phyloP scores from a whole-genome alignment of 2,113 vertebrate species.

The Lophura nycthemera region DNA sequence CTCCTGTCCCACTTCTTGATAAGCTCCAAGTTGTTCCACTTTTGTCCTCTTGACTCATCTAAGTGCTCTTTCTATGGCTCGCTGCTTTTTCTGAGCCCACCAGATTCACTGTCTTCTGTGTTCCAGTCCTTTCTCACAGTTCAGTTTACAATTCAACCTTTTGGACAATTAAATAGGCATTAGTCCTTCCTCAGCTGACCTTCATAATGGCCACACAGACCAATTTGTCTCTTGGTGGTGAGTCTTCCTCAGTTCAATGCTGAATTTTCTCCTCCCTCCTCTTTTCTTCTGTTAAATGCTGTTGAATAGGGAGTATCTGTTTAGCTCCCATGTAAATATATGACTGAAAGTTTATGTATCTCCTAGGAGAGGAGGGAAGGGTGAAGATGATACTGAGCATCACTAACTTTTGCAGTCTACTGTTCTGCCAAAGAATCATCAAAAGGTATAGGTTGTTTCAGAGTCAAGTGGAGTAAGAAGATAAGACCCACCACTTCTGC shows the following conservation, averaged over 20 bases:
- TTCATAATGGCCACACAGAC: neutral
- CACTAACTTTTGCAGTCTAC: neutral
- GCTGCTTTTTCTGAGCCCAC: neutral
- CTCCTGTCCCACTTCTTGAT: neutral
- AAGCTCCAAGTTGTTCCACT: neutral
- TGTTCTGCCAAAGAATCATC: neutral
- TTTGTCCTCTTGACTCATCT: neutral
- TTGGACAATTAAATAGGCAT: neutral
- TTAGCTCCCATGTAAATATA: neutral
- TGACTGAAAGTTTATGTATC: neutral
- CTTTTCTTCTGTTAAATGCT: neutral
- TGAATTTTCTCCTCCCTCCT: neutral
- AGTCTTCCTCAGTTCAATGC: neutral
- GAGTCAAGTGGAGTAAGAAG: neutral
- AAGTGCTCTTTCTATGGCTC: neutral
- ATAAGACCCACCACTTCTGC: neutral
- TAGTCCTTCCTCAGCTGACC: neutral
- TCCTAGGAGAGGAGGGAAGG: neutral
- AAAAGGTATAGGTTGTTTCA: neutral
- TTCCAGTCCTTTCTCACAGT: neutral
- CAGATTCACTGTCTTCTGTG: neutral
- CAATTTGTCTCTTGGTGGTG: neutral
- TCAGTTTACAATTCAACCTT: neutral
- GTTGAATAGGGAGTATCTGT: neutral
- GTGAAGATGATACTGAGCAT: fast-evolving